phyloP scores from a whole-genome alignment of 2,888 invertebrate species.

The Matsumyia berberina region DNA sequence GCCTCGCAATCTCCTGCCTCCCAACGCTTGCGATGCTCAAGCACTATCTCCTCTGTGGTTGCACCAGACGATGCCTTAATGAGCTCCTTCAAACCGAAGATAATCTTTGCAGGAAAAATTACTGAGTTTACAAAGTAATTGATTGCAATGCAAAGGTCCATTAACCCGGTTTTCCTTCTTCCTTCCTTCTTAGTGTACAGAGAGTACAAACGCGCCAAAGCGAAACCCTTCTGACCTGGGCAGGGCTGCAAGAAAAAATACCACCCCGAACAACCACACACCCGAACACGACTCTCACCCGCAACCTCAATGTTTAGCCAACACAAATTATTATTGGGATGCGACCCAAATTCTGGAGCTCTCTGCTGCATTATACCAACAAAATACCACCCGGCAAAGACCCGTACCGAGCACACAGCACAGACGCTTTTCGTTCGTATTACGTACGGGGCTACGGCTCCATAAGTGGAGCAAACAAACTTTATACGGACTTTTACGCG shows the following conservation, averaged over 20 bases:
- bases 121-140: constrained; percentile 74
- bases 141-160: constrained; percentile 75
- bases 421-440: constrained; percentile 50
- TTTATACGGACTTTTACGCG: constrained; percentile 50
- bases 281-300: constrained; percentile 50
- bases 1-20: constrained; percentile 31
- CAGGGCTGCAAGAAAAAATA: constrained; percentile 21
- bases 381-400: constrained; percentile 35
- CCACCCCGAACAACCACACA: constrained; percentile 8
- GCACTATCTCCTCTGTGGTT: constrained; percentile 55
- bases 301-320: constrained; percentile 73
- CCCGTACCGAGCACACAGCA: constrained; percentile 17
- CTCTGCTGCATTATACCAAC: constrained; percentile 65
- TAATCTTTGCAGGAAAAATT: constrained; percentile 71
- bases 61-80: constrained; percentile 68
- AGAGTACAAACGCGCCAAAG: constrained; percentile 52
- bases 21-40: constrained; percentile 25
- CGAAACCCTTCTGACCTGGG: constrained; percentile 43
- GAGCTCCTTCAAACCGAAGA: constrained; percentile 68
- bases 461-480: constrained; percentile 68
- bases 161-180: constrained; percentile 58
- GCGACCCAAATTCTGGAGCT: constrained; percentile 61
- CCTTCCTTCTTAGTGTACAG: constrained; percentile 27
- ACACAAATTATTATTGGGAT: constrained; percentile 74
- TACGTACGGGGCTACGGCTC: constrained; percentile 43